Percentiles rank a stretch among this genome's conserved stretches.
phyloP scores from a whole-genome alignment of 2,113 vertebrate species.

The Aptenodytes patagonicus region DNA sequence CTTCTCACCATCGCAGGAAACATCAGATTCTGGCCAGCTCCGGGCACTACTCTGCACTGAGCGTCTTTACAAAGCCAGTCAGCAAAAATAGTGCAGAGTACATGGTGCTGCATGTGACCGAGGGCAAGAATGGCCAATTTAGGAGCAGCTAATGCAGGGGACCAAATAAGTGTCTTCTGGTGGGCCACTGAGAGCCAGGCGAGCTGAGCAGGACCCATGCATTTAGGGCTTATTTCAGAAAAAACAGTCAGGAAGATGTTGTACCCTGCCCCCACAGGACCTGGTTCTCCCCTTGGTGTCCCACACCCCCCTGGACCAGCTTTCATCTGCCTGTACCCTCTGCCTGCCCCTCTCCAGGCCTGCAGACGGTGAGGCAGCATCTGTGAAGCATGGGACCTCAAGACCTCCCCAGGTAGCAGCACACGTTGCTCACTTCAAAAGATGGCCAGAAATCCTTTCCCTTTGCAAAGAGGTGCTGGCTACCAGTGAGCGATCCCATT shows the following conservation, averaged over 20 bases:
- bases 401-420: background rate
- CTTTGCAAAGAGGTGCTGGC: background rate
- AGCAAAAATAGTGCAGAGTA: background rate
- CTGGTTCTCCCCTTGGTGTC: background rate
- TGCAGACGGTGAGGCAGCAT: background rate
- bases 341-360: background rate
- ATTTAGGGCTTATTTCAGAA: background rate
- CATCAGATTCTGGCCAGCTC: background rate
- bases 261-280: background rate
- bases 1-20: background rate
- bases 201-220: background rate
- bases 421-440: background rate
- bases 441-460: background rate
- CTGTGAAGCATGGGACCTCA: background rate
- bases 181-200: background rate
- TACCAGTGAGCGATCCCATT: fast-evolving
- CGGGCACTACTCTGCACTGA: background rate
- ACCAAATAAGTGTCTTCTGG: background rate
- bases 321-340: background rate
- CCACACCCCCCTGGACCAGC: no score
- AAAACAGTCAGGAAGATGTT: background rate
- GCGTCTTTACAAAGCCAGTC: background rate
- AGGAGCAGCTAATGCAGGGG: background rate
- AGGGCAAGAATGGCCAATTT: background rate
- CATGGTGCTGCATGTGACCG: background rate